Percentiles rank a stretch among this genome's conserved stretches.
phyloP scores from a whole-genome alignment of 2,888 invertebrate species.

The Drosophila kokeensis region DNA sequence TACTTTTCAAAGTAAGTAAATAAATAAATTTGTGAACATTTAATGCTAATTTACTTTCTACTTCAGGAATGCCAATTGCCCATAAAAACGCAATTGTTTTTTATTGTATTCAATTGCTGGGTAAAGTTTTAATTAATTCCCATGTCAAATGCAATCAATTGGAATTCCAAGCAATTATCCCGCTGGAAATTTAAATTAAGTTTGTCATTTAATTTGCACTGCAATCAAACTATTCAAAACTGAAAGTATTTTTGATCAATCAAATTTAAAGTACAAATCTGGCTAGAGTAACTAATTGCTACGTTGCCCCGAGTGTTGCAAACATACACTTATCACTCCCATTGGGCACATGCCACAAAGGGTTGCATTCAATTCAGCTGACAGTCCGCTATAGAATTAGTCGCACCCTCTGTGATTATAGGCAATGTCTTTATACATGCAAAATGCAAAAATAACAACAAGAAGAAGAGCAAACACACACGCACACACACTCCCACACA shows the following conservation, averaged over 20 bases:
- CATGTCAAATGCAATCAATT: neutral
- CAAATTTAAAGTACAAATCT: neutral
- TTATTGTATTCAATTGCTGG: neutral
- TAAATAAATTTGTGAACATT: neutral
- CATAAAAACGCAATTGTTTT: neutral
- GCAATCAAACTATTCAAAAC: neutral
- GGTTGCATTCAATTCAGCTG: conserved; percentile 4
- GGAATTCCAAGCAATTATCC: neutral
- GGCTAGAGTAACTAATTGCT: conserved; percentile 21
- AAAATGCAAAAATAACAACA: conserved; percentile 21
- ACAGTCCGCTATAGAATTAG: conserved; percentile 2
- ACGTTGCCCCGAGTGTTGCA: neutral
- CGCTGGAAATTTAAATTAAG: neutral
- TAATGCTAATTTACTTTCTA: neutral
- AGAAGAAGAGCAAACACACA: neutral
- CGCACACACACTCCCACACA: neutral
- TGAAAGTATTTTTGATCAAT: neutral
- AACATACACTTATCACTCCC: conserved; percentile 37
- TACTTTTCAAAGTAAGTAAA: neutral
- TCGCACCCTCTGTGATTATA: conserved; percentile 52
- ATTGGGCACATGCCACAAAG: conserved; percentile 20
- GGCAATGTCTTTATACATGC: conserved; percentile 55
- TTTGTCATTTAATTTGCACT: neutral
- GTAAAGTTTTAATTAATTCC: neutral
- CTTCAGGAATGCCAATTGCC: neutral